Evolutionary conservation across 2,113 vertebrate genomes (phyloP).

Genomic region (Colossoma macropomum): DNA sequence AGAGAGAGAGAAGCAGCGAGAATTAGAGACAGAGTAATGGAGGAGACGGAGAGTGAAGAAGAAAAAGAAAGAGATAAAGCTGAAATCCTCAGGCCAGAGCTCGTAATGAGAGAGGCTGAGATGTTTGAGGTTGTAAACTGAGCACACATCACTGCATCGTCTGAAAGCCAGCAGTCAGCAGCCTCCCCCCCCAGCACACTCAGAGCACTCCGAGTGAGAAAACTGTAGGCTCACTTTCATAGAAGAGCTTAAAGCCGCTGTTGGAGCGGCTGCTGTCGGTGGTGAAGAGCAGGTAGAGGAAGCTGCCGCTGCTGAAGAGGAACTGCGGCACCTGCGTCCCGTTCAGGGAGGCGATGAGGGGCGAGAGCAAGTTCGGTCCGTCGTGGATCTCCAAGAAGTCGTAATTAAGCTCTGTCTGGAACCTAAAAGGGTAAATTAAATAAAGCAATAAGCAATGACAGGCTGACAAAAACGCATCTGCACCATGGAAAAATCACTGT

Average conservation of each 20-base stretch:
- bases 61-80: not conserved
- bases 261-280: conserved; percentile 99
- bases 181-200: no score
- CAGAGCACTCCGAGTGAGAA: conserved; percentile 11
- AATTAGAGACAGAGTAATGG: not conserved
- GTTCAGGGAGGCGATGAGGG: conserved; percentile 94
- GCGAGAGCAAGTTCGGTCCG: conserved; percentile 91
- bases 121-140: not conserved
- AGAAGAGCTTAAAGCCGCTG: conserved; percentile 97
- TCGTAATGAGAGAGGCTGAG: no score
- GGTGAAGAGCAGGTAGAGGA: conserved; percentile 95
- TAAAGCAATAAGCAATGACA: not conserved
- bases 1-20: not conserved
- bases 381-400: conserved; percentile 97
- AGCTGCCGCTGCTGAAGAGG: conserved; percentile 92
- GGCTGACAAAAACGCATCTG: not conserved
- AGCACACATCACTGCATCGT: not conserved
- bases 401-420: conserved; percentile 98
- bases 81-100: conserved; percentile 12
- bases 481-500: no score
- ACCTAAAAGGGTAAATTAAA: conserved; percentile 72
- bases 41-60: not conserved
- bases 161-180: no score
- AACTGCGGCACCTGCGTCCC: conserved; percentile 97
- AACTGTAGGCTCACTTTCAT: conserved; percentile 84